Evolutionary conservation across 37 sponge, comb jelly and placozoan species (phyloP).

Genomic region (Hexactinellida sp.): DNA sequence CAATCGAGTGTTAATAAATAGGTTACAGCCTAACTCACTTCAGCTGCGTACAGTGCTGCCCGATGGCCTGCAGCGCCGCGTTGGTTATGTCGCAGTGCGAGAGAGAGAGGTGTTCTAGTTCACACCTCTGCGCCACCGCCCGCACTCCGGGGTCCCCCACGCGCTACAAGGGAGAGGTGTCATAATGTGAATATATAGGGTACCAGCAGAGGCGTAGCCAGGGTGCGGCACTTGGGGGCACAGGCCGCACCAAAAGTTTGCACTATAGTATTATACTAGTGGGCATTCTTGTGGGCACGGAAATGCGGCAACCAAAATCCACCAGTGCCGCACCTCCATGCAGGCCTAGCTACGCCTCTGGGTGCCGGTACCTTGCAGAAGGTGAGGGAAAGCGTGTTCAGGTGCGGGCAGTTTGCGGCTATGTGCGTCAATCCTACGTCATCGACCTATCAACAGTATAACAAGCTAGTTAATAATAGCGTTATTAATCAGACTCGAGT

Average conservation of each 20-base stretch:
- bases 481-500: neutral
- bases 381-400: constrained; percentile 28
- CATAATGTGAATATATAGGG: neutral
- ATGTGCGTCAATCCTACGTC: constrained; percentile 33
- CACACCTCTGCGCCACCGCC: neutral
- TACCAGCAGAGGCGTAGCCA: neutral
- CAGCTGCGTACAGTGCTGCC: neutral
- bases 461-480: neutral
- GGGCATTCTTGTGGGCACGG: too few species aligned
- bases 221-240: too few species aligned
- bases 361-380: constrained; percentile 52
- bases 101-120: neutral
- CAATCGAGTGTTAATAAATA: neutral
- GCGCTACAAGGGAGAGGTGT: neutral
- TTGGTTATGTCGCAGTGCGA: neutral
- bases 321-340: too few species aligned
- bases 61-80: neutral
- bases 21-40: neutral
- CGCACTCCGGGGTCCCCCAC: neutral
- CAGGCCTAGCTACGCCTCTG: too few species aligned
- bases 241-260: too few species aligned
- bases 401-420: constrained; percentile 26
- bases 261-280: too few species aligned
- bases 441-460: constrained; percentile 23
- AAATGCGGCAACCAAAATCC: too few species aligned